Evolutionary conservation across 2,888 invertebrate genomes (phyloP), one percentile per base, ranked within the genome.

Genomic region (Brachyptera putata): DNA sequence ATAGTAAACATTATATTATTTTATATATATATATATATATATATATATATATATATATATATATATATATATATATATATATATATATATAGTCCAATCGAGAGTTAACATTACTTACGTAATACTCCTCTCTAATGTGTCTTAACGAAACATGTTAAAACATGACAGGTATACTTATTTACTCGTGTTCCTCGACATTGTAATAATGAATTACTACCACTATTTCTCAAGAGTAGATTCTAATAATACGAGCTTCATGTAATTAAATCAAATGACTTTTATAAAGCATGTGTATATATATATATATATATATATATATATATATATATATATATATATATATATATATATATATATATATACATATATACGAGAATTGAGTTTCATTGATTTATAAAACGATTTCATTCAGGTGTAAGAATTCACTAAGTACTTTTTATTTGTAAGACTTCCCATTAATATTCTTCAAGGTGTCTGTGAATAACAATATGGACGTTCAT

Each of bases 241-340:
- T n/a, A n/a, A n/a, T n/a, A n/a, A n/a, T n/a, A n/a, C n/a, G n/a
- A n/a, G n/a, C n/a, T n/a, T n/a, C n/a, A 18, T 13, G 56, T 56
- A 56, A 56, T 56, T 56, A 56, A 56, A 56, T 7, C 18, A 16
- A 39, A 56, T 37, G 56, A 56, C 36, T 56, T 2, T 39, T 36
- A 25, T 3, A 18, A 13, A 39, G 13, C 18, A 24, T 14, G 39
- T 14, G 36, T 56, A 14, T n/a, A 25, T 26, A 14, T 55, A 16
- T 55, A n/a, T n/a, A n/a, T n/a, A n/a, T n/a, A n/a, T n/a, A 24
- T 14, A 39, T 14, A 36, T 56, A 14, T n/a, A 25, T 26, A 14
- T 55, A 16, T 55, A 24, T 14, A 39, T 14, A 36, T 56, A 14
- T n/a, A 25, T 26, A 14, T 55, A 16, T 55, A 24, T 14, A 39